phyloP scores from a whole-genome alignment of 1,140 invertebrate species.

The Idris sp. region DNA sequence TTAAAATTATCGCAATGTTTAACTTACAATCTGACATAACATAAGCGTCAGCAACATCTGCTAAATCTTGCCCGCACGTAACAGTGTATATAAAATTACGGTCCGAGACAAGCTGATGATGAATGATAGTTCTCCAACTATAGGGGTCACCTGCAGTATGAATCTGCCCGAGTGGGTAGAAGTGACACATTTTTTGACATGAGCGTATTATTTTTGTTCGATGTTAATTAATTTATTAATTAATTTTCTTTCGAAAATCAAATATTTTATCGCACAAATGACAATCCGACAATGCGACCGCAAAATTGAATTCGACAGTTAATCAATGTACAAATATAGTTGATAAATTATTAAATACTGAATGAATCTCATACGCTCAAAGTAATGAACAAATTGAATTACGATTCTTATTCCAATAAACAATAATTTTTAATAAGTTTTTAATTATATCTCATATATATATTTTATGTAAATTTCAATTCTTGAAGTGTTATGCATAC shows the following conservation, averaged over 20 bases:
- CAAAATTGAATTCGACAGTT: constrained; percentile 31
- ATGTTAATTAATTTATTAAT: constrained; percentile 12
- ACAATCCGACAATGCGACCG: constrained; percentile 16
- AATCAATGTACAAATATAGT: constrained; percentile 31
- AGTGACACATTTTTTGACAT: neutral
- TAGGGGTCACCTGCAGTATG: constrained; percentile 21
- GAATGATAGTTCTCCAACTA: constrained; percentile 53
- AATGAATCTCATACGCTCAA: too few species aligned
- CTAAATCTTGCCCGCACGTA: constrained; percentile 48
- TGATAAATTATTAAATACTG: constrained; percentile 41
- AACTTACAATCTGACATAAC: constrained; percentile 35
- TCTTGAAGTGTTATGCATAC: too few species aligned
- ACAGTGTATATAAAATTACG: constrained; percentile 51
- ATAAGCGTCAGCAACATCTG: constrained; percentile 50
- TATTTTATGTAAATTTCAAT: too few species aligned
- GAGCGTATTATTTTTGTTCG: constrained; percentile 10
- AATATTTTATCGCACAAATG: constrained; percentile 25
- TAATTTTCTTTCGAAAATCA: constrained; percentile 11
- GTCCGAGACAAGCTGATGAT: constrained; percentile 46
- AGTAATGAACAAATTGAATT: too few species aligned
- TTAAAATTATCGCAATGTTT: constrained; percentile 26
- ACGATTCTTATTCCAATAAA: too few species aligned
- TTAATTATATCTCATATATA: too few species aligned
- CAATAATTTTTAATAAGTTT: too few species aligned
- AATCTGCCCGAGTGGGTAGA: constrained; percentile 20